phyloP scores from a whole-genome alignment of 35 echinoderm and acorn worm species.

The Heliocidaris erythrogramma region DNA sequence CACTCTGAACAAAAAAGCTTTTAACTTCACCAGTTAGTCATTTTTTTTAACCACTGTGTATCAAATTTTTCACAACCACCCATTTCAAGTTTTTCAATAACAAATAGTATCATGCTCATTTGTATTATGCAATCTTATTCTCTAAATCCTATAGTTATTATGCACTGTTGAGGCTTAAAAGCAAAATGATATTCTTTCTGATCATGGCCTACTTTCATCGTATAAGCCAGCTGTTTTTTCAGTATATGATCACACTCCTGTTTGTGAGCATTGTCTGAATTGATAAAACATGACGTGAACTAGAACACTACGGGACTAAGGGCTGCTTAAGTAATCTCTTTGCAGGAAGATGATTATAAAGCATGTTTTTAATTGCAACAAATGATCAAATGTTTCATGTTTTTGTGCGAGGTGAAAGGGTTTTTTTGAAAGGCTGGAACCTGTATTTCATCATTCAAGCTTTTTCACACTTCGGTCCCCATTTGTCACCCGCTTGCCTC shows the following conservation, averaged over 20 bases:
- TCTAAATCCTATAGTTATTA: too few species aligned
- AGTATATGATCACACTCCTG: background rate
- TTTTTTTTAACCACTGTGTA: too few species aligned
- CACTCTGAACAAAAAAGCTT: too few species aligned
- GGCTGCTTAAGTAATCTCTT: background rate
- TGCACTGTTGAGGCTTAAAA: background rate
- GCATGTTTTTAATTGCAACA: background rate
- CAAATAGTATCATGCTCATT: too few species aligned
- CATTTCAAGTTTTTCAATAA: too few species aligned
- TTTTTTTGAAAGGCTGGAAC: background rate
- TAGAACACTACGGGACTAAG: background rate
- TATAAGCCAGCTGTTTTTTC: background rate
- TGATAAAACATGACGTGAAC: background rate
- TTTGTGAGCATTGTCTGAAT: background rate
- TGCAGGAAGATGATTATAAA: background rate
- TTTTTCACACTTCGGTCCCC: background rate
- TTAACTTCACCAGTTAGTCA: too few species aligned
- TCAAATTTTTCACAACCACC: too few species aligned
- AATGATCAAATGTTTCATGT: constrained; percentile 4
- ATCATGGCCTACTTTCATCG: background rate
- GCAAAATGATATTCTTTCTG: background rate
- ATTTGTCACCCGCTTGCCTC: background rate
- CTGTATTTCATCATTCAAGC: background rate
- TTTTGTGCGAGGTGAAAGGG: background rate
- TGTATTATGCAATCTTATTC: too few species aligned